A percentile compares a stretch with the other conserved stretches of the same genome.
These are phyloP conservation scores for Patella depressa DNA, from an alignment of 2,888 invertebrate genomes.

Conservation along the genomic window DNA sequence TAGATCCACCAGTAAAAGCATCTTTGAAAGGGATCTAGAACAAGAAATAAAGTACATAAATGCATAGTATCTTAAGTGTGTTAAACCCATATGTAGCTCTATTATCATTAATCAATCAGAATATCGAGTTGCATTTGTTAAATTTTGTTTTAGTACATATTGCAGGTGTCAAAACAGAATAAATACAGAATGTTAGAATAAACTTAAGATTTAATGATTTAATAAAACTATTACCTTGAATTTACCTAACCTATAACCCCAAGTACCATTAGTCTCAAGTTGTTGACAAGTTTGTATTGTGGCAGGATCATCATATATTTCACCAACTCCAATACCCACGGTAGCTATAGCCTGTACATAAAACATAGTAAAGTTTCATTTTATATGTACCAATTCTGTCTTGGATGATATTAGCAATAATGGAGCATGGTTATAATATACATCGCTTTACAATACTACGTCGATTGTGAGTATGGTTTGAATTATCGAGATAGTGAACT, in stretches of 20 bases:
- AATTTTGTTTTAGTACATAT: too few relatives aligned
- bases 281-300: constrained; percentile 43
- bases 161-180: not conserved
- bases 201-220: too few relatives aligned
- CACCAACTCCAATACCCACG: constrained; percentile 55
- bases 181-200: not conserved
- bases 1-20: constrained; percentile 45
- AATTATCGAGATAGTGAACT: too few relatives aligned
- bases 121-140: too few relatives aligned
- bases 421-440: not conserved
- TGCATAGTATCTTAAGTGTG: too few relatives aligned
- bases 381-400: not conserved
- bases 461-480: too few relatives aligned
- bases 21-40: constrained; percentile 55
- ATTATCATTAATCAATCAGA: too few relatives aligned
- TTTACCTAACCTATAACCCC: constrained; percentile 62
- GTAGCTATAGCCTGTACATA: constrained; percentile 48
- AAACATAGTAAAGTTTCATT: not conserved
- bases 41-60: not conserved
- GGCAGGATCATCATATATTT: constrained; percentile 45
- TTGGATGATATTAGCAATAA: not conserved
- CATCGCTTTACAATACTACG: too few relatives aligned
- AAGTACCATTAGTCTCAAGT: constrained; percentile 51
- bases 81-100: too few relatives aligned
- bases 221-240: constrained; percentile 45